Base-by-base conservation (phyloP, 2,888 invertebrate genomes). In the Ormyrus rosae region DNA sequence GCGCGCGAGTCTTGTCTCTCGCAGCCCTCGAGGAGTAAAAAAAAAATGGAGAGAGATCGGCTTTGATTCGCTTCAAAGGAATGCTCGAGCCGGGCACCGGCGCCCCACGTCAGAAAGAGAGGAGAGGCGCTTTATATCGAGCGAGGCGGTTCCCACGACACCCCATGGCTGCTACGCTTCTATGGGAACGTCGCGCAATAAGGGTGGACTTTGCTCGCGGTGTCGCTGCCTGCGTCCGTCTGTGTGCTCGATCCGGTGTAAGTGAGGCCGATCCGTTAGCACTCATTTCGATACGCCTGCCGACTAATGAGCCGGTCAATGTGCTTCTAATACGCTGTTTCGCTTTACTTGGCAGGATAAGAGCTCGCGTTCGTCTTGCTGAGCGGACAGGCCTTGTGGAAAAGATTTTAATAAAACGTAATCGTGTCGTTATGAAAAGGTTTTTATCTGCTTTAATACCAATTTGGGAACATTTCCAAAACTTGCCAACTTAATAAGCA, bases 131-230 rank as follows among this genome's bases (percentile, higher is more conserved):
- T 75, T 64, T 78, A 68, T 73, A 74, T 73, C 77, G 73, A 69
- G 77, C 60, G 70, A 74, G 71, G 48, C 9, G 53, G 81, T 81
- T 81, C 81, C 81, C 81, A 81, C 81, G 81, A 81, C 78, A 81
- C 81, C 81, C 78, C 77, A 69, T 73, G 10, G 56, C 58, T 11
- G 51, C 56, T 45, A 13, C 19, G 71, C 72, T 67, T 63, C 73
- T 81, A 78, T 81, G 81, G 81, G 81, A 81, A 81, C 81, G 70
- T 65, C 56, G 46, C 46, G 69, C 48, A 51, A 68, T 81, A 78
- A 78, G 78, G 78, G 81, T 81, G 78, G 74, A 65, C 68, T 56
- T 34, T 50, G 19, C 51, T 55, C 56, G 50, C 60, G 34, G 13
- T 58, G 50, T 61, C 69, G 9, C 60, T 56, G 50, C 53, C 64